phyloP scores from a whole-genome alignment of 2,797 vertebrate genomes.

The Meda fulgida region DNA sequence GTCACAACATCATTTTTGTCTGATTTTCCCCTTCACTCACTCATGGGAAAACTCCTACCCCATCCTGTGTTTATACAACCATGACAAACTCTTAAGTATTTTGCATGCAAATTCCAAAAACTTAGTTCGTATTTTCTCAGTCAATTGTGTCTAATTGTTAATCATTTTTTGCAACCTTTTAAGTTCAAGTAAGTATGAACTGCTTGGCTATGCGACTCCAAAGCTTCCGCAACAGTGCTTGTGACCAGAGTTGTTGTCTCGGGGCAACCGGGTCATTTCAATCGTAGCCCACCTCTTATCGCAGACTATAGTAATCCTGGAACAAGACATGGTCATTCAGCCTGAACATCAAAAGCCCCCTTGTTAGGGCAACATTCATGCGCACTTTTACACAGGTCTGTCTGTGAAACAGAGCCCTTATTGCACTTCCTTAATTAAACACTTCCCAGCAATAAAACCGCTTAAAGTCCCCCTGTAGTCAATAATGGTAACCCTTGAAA shows the following conservation, averaged over 20 bases:
- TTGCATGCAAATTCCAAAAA: constrained; percentile 24
- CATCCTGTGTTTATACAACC: constrained; percentile 35
- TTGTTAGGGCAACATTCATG: constrained; percentile 53
- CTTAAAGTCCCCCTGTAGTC: too few relatives aligned
- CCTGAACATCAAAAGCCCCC: constrained; percentile 68
- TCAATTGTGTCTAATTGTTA: not conserved
- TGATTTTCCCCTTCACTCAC: constrained; percentile 16
- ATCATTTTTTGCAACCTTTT: not conserved
- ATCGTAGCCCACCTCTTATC: not conserved
- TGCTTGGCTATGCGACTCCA: not conserved
- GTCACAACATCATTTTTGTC: constrained; percentile 35
- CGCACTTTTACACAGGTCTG: constrained; percentile 63
- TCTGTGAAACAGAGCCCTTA: constrained; percentile 63
- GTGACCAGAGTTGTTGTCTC: not conserved
- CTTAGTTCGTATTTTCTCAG: not conserved
- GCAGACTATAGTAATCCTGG: constrained; percentile 49
- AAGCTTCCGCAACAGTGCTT: not conserved
- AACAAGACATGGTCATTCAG: constrained; percentile 63
- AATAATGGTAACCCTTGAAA: too few relatives aligned
- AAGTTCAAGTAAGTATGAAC: constrained; percentile 1
- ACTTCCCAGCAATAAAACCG: constrained; percentile 53
- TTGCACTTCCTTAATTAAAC: constrained; percentile 15
- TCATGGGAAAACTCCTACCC: constrained; percentile 52
- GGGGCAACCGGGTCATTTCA: constrained; percentile 13
- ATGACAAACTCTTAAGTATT: not conserved